A percentile compares a stretch with the other conserved stretches of the same genome.
Evolutionary conservation across 1,140 invertebrate genomes (phyloP).

Genomic region (Pomacea maculata): DNA sequence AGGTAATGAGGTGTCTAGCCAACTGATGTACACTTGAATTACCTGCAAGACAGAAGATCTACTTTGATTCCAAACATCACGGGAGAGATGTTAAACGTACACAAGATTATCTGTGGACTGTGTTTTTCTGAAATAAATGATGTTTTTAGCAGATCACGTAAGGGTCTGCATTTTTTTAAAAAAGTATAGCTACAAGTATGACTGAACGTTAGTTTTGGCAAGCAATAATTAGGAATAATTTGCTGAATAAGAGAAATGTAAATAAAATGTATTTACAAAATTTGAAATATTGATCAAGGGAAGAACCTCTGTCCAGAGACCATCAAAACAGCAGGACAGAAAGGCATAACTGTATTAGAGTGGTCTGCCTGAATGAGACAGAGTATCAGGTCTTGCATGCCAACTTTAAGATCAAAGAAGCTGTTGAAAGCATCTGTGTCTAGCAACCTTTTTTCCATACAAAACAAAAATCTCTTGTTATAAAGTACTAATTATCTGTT

Average conservation of each 20-base stretch:
- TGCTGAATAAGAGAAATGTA: background rate
- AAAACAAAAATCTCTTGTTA: too few species aligned
- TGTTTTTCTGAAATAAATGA: background rate
- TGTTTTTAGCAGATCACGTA: background rate
- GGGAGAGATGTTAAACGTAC: background rate
- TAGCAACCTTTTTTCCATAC: too few species aligned
- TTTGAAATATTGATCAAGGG: too few species aligned
- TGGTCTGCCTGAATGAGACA: background rate
- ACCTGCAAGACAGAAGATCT: slow-evolving; percentile 31
- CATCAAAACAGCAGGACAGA: background rate
- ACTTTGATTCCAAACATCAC: background rate
- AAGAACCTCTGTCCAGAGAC: background rate
- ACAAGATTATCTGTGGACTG: background rate
- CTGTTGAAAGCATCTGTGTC: background rate
- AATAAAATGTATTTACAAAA: background rate
- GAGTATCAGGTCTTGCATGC: background rate
- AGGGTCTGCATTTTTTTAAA: background rate
- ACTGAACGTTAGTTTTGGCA: background rate
- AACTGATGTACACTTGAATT: slow-evolving; percentile 44
- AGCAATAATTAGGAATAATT: background rate
- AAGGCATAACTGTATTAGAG: background rate
- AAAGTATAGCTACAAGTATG: background rate
- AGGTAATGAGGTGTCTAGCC: slow-evolving; percentile 26
- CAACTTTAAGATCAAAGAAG: background rate
- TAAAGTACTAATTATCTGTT: too few species aligned